phyloP scores from a whole-genome alignment of 2,888 invertebrate species.

The Phytoseiulus persimilis region DNA sequence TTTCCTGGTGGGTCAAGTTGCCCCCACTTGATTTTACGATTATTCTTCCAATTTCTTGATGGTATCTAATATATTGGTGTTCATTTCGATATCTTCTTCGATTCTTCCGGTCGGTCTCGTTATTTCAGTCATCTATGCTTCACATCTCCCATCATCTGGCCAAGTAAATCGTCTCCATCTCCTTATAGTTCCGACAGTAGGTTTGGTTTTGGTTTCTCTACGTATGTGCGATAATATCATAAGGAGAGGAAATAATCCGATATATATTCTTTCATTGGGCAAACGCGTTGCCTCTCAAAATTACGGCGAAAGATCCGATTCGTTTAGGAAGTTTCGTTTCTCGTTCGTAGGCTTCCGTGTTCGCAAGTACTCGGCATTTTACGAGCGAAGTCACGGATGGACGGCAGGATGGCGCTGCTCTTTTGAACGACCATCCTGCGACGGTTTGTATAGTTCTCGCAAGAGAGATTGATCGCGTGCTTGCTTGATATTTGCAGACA shows the following conservation, averaged over 20 bases:
- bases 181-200: neutral
- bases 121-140: neutral
- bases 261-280: neutral
- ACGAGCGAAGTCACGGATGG: neutral
- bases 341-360: neutral
- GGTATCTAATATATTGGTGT: neutral
- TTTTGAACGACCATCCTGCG: neutral
- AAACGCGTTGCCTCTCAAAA: neutral
- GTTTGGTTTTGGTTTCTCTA: neutral
- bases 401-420: neutral
- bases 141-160: neutral
- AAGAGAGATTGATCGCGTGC: neutral
- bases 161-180: neutral
- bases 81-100: neutral
- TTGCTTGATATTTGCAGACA: neutral
- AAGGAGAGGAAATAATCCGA: neutral
- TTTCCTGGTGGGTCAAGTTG: neutral
- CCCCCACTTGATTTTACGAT: neutral
- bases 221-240: constrained; percentile 5
- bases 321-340: neutral
- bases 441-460: neutral
- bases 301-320: neutral
- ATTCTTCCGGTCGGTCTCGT: neutral
- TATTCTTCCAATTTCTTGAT: neutral
- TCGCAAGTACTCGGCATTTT: neutral